phyloP scores from a whole-genome alignment of 2,113 vertebrate genomes.

The Aspiorhynchus laticeps region DNA sequence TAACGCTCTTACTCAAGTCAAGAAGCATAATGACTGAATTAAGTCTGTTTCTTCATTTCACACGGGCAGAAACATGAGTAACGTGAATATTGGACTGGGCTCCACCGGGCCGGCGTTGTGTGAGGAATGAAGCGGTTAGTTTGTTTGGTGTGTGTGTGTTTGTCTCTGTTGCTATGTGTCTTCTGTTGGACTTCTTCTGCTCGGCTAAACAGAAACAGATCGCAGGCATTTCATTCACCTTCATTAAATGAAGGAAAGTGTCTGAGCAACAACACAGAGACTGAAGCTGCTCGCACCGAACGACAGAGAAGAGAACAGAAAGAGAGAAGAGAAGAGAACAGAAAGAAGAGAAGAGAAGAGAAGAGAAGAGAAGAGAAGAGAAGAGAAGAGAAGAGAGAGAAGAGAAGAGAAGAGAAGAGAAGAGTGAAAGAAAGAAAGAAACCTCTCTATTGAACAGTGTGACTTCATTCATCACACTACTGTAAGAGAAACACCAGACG shows the following conservation, averaged over 20 bases:
- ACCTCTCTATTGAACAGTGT: background rate
- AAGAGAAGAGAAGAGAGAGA: too few species aligned
- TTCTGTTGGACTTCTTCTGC: background rate
- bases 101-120: too few species aligned
- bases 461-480: too few species aligned
- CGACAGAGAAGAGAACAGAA: background rate
- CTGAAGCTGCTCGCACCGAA: background rate
- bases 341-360: too few species aligned
- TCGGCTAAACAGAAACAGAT: conserved; percentile 4
- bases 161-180: background rate
- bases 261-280: background rate
- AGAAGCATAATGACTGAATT: background rate
- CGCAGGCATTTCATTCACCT: background rate
- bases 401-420: too few species aligned
- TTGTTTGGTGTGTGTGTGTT: background rate
- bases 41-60: background rate
- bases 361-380: too few species aligned
- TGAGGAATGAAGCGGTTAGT: background rate
- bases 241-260: background rate
- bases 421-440: background rate
- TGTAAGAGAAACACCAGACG: too few species aligned
- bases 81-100: background rate
- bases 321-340: background rate
- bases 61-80: background rate
- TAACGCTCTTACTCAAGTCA: background rate